Conservation (phyloP, 2,113 vertebrate species). For the Vidua chalybeata region DNA sequence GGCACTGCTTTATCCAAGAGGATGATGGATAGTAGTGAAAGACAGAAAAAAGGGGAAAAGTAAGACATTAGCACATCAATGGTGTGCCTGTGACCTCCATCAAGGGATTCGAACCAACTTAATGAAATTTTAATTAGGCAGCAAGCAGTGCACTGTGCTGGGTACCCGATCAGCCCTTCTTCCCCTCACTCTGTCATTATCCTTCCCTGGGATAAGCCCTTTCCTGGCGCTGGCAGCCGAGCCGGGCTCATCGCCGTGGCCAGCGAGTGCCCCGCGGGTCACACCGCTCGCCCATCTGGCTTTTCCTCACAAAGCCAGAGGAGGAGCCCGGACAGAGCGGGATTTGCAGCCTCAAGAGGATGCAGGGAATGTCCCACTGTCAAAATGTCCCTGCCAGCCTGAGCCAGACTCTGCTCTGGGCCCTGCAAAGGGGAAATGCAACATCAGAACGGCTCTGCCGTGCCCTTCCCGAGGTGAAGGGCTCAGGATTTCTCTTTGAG, state of each 20-base stretch:
- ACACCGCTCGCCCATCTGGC: background rate
- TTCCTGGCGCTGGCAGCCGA: background rate
- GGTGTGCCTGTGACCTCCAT: slow-evolving; percentile 63
- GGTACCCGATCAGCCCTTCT: slow-evolving; percentile 47
- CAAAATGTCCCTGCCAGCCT: background rate
- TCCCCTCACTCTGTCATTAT: background rate
- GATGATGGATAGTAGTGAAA: slow-evolving; percentile 54
- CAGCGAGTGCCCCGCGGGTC: background rate
- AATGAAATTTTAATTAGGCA: slow-evolving; percentile 84
- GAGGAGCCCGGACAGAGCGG: background rate
- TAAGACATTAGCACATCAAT: slow-evolving; percentile 76
- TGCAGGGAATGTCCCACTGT: background rate
- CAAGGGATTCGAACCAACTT: slow-evolving; percentile 70
- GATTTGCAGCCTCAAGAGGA: background rate
- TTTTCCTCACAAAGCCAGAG: background rate
- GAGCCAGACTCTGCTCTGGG: background rate
- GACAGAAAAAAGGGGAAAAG: slow-evolving; percentile 27
- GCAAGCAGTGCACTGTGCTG: slow-evolving; percentile 63
- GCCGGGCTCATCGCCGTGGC: background rate
- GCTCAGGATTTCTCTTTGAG: background rate
- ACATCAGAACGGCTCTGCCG: fast-evolving
- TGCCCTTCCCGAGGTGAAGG: background rate
- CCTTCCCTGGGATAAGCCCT: background rate
- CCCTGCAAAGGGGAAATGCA: background rate
- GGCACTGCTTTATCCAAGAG: slow-evolving; percentile 45